Evolutionary conservation across 2,113 vertebrate genomes (phyloP).

Genomic region (Apteryx mantelli): DNA sequence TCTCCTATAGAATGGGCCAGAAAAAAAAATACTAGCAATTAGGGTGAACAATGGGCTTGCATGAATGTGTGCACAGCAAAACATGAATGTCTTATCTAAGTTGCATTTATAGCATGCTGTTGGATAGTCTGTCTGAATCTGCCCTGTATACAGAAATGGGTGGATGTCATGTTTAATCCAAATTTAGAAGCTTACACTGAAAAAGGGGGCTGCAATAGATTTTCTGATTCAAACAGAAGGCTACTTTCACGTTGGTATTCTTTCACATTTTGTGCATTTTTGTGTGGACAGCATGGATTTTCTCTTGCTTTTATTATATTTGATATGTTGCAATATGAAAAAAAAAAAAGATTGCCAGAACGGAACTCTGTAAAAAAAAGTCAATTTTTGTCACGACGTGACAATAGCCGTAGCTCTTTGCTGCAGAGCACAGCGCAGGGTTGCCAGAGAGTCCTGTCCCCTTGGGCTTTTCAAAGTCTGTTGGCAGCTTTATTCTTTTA

Average conservation of each 20-base stretch:
- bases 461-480: background rate
- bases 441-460: background rate
- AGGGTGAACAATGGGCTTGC: background rate
- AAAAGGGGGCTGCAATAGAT: background rate
- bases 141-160: background rate
- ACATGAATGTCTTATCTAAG: background rate
- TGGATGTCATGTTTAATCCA: background rate
- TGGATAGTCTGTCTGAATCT: background rate
- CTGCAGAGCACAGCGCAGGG: background rate
- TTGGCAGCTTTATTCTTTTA: background rate
- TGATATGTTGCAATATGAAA: background rate
- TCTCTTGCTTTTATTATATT: background rate
- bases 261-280: background rate
- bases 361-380: background rate
- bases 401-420: background rate
- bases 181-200: background rate
- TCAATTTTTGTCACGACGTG: background rate
- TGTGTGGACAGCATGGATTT: background rate
- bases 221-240: background rate
- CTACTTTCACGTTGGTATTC: background rate
- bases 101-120: background rate
- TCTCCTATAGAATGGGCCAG: background rate
- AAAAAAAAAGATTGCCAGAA: background rate
- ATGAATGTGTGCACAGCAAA: background rate
- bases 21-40: background rate